A percentile compares a stretch with the other conserved stretches of the same genome.
These are phyloP conservation scores for Leptothorax acervorum DNA, from an alignment of 2,888 invertebrate species.

Conservation along the genomic window DNA sequence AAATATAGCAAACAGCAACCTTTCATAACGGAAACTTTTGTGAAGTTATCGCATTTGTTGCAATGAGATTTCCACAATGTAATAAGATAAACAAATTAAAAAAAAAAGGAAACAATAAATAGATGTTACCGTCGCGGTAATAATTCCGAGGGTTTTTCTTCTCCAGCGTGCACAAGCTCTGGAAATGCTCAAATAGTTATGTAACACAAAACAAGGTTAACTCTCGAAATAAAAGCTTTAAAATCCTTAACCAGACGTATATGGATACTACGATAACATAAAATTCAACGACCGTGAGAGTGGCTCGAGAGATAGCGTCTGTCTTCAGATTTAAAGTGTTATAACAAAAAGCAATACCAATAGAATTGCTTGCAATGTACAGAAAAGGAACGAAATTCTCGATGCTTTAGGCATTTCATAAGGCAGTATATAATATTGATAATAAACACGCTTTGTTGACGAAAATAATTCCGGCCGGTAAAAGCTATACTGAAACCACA, in stretches of 20 bases:
- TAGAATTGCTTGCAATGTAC: neutral
- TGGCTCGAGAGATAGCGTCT: slow-evolving; percentile 50
- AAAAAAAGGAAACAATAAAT: neutral
- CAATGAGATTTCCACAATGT: neutral
- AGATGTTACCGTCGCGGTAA: slow-evolving; percentile 10
- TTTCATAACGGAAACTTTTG: slow-evolving; percentile 3
- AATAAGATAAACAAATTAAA: neutral
- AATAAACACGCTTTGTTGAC: neutral
- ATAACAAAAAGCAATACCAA: slow-evolving; percentile 32
- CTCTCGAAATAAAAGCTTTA: slow-evolving; percentile 38
- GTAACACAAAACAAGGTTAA: slow-evolving; percentile 41
- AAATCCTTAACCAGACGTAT: slow-evolving; percentile 21
- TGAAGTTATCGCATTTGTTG: neutral
- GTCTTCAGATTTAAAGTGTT: slow-evolving; percentile 43
- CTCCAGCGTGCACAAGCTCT: neutral
- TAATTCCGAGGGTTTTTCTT: slow-evolving; percentile 16
- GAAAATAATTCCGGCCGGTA: neutral
- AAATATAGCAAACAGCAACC: neutral
- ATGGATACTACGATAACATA: slow-evolving; percentile 56
- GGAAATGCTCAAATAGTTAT: slow-evolving; percentile 28
- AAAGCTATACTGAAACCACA: neutral
- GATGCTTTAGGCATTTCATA: neutral
- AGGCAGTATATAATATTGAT: neutral
- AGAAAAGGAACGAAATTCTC: neutral
- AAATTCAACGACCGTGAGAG: slow-evolving; percentile 67